A percentile compares a stretch with the other conserved stretches of the same genome.
phyloP scores from a whole-genome alignment of 2,888 invertebrate genomes.

The Drosophila mimetica region DNA sequence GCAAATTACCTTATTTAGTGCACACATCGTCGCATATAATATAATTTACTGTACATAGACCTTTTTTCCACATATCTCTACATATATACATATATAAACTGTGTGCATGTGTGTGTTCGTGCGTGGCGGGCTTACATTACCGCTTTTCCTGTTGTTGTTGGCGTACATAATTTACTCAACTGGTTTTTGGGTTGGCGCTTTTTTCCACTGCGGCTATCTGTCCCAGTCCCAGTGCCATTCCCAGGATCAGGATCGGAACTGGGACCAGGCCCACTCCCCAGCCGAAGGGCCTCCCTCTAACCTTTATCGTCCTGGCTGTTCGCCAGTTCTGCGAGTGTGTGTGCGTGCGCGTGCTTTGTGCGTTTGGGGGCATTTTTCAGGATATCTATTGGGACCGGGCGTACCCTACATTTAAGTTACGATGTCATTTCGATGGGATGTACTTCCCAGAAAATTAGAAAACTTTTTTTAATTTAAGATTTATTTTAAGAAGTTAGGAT shows the following conservation, averaged over 20 bases:
- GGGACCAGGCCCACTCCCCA: slow-evolving; percentile 13
- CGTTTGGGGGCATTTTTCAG: slow-evolving; percentile 37
- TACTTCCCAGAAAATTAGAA: not conserved
- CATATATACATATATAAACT: not conserved
- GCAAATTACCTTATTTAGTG: slow-evolving; percentile 82
- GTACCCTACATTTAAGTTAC: slow-evolving; percentile 36
- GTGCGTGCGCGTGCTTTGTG: slow-evolving; percentile 3
- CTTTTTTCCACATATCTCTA: slow-evolving; percentile 50
- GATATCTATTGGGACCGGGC: slow-evolving; percentile 25
- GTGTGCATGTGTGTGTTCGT: slow-evolving; percentile 11
- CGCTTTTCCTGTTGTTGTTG: slow-evolving; percentile 35
- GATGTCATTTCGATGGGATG: not conserved
- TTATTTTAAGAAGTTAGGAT: not conserved
- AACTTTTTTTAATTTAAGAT: too few relatives aligned
- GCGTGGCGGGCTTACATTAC: slow-evolving; percentile 35
- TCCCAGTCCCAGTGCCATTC: slow-evolving; percentile 26
- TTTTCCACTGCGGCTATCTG: slow-evolving; percentile 63
- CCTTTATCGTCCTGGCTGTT: slow-evolving; percentile 38
- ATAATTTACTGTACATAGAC: slow-evolving; percentile 80
- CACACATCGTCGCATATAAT: slow-evolving; percentile 75
- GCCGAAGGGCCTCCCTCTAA: slow-evolving; percentile 50
- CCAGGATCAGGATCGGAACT: slow-evolving; percentile 5
- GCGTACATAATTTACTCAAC: slow-evolving; percentile 79
- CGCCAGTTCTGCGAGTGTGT: not conserved
- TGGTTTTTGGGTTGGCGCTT: slow-evolving; percentile 70